Evolutionary conservation across 2,888 invertebrate species (phyloP), one percentile per base, ranked within the genome.

Genomic region (Watsonalla binaria): DNA sequence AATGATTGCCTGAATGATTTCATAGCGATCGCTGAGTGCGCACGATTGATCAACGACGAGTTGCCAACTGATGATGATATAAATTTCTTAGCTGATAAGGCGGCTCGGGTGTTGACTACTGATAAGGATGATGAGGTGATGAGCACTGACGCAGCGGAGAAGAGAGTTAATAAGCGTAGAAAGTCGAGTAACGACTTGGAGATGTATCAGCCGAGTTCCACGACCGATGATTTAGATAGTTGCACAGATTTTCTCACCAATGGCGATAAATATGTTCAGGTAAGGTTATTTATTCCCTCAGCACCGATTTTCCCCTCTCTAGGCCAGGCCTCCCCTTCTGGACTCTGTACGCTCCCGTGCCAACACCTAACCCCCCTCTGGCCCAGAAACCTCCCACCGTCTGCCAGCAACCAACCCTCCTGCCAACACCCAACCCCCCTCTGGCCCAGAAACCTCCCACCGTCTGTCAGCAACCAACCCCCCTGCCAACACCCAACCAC

Each of bases 131-230:
- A 78, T 6, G 49, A 49, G 37, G 14, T 37, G 8, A 72, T 70
- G 6, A 72, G 64, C 45, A 66, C 62, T 2, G 73, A 74, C 0
- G 63, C 82, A 0, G 63, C 74, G 0, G 87, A 88, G 49, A 86
- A 85, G 55, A 64, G 83, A 6, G 53, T 84, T 42, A 73, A 71
- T 24, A 88, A 86, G 50, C 67, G 89, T 5, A 74, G 87, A 55
- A 88, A 86, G 71, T 89, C 88, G 0, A 87, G 88, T 15, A 86
- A 86, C 58, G 89, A 90, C 51, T 57, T 87, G 14, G 90, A 90
- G 53, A 88, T 89, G 86, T 88, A 89, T 53, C 90, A 90, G 59
- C 90, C 90, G 0, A 86, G 86, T 0, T 90, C 90, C 0, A 90
- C 90, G 0, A 90, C 90, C 0, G 90, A 88, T 61, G 90, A 90